Evolutionary conservation across 2,888 invertebrate genomes (phyloP).

Genomic region (Brachycybe producta): DNA sequence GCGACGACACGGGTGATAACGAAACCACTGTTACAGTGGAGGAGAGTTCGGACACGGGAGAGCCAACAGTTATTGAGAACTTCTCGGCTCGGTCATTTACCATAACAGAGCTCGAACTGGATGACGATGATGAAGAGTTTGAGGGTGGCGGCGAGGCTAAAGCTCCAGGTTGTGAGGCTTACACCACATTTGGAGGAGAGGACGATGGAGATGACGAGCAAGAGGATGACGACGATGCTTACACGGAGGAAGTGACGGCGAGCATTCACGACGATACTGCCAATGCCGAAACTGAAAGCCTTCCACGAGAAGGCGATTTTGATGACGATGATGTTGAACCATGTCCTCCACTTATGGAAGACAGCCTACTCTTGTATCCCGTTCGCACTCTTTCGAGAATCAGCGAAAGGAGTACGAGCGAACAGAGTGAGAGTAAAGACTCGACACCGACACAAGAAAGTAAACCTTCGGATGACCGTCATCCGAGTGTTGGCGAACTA

Average conservation of each 20-base stretch:
- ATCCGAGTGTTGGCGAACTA: constrained; percentile 8
- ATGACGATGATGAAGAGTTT: neutral
- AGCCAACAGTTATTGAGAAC: constrained; percentile 2
- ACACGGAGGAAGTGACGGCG: neutral
- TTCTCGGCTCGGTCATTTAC: neutral
- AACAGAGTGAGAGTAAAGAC: constrained; percentile 16
- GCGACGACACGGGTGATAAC: neutral
- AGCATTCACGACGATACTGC: neutral
- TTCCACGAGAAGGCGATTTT: constrained; percentile 5
- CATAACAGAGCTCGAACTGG: neutral
- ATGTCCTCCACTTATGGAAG: constrained; percentile 4
- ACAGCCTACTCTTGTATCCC: constrained; percentile 16
- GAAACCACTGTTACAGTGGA: constrained; percentile 3
- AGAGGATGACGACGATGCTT: constrained; percentile 1
- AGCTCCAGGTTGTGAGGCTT: constrained; percentile 4
- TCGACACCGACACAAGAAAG: constrained; percentile 18
- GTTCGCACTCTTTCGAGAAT: constrained; percentile 20
- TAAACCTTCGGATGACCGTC: constrained; percentile 13
- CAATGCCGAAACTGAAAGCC: constrained; percentile 9
- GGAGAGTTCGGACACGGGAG: constrained; percentile 1
- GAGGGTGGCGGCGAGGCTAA: constrained; percentile 4
- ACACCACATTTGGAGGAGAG: constrained; percentile 2
- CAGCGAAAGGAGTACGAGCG: constrained; percentile 20
- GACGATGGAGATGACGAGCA: constrained; percentile 3
- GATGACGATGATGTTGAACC: constrained; percentile 16